Percentiles rank a stretch among this genome's conserved stretches.
These are phyloP conservation scores for Myxocyprinus asiaticus DNA, from an alignment of 2,113 vertebrate species.

Conservation along the genomic window DNA sequence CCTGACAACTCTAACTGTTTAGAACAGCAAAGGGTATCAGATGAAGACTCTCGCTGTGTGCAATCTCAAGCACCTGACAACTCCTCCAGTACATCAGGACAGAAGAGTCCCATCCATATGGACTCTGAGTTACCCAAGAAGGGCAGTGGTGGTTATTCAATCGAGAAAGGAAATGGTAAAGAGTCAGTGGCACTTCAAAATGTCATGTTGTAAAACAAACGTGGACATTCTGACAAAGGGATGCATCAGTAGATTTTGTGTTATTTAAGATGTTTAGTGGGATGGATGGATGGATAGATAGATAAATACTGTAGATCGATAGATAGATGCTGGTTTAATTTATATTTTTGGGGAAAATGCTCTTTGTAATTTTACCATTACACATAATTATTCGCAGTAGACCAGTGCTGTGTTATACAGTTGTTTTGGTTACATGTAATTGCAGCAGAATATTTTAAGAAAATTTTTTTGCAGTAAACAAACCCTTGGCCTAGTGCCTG, in stretches of 20 bases:
- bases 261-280: too few relatives aligned
- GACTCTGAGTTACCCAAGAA: conserved; percentile 28
- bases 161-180: conserved; percentile 53
- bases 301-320: too few relatives aligned
- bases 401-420: not conserved
- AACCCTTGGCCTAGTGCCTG: not conserved
- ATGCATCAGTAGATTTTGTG: too few relatives aligned
- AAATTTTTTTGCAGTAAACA: not conserved
- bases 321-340: too few relatives aligned
- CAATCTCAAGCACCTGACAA: conserved; percentile 13
- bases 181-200: not conserved
- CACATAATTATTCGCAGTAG: not conserved
- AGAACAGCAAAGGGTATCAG: conserved; percentile 1
- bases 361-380: too few relatives aligned
- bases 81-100: conserved; percentile 23
- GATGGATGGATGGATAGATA: too few relatives aligned
- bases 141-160: conserved; percentile 43
- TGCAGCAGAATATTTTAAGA: not conserved
- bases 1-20: not conserved
- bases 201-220: too few relatives aligned
- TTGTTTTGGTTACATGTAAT: not conserved
- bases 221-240: too few relatives aligned
- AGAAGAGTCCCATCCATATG: conserved; percentile 12
- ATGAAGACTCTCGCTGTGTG: not conserved
- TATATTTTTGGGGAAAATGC: too few relatives aligned